Evolutionary conservation across 2,797 vertebrate genomes (phyloP).

Genomic region (Pipistrellus kuhlii): DNA sequence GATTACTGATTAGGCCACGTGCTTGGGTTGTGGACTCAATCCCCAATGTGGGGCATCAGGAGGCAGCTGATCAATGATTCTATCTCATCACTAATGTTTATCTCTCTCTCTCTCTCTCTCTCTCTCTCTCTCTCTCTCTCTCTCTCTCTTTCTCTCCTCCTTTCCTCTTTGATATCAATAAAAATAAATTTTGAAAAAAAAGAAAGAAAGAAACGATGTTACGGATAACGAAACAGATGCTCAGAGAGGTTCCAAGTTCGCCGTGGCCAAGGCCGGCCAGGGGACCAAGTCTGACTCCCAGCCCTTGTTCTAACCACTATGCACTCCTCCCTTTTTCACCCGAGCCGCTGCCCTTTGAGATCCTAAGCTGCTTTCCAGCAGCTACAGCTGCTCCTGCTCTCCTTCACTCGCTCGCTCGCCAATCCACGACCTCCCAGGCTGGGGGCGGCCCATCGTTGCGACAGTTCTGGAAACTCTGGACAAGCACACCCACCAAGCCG

Average conservation of each 20-base stretch:
- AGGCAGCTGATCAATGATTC: too few relatives aligned
- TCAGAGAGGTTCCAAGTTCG: neutral
- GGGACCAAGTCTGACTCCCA: neutral
- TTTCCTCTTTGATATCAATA: too few relatives aligned
- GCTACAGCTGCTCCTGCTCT: neutral
- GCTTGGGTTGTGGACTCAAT: too few relatives aligned
- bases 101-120: too few relatives aligned
- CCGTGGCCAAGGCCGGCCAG: neutral
- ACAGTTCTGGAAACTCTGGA: neutral
- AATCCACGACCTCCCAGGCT: too few relatives aligned
- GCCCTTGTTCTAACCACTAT: rapidly evolving
- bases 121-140: too few relatives aligned
- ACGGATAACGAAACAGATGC: neutral
- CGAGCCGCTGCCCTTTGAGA: rapidly evolving
- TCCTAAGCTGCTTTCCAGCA: neutral
- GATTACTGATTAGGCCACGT: too few relatives aligned
- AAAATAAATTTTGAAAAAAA: too few relatives aligned
- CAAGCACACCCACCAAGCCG: neutral
- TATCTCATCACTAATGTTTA: too few relatives aligned
- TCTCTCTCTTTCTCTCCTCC: too few relatives aligned
- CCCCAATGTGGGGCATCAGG: too few relatives aligned
- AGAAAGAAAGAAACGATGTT: neutral
- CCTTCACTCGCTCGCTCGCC: neutral
- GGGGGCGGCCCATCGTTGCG: neutral
- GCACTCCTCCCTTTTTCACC: too few relatives aligned